phyloP scores from a whole-genome alignment of 1,140 invertebrate genomes.

The Homarus americanus region DNA sequence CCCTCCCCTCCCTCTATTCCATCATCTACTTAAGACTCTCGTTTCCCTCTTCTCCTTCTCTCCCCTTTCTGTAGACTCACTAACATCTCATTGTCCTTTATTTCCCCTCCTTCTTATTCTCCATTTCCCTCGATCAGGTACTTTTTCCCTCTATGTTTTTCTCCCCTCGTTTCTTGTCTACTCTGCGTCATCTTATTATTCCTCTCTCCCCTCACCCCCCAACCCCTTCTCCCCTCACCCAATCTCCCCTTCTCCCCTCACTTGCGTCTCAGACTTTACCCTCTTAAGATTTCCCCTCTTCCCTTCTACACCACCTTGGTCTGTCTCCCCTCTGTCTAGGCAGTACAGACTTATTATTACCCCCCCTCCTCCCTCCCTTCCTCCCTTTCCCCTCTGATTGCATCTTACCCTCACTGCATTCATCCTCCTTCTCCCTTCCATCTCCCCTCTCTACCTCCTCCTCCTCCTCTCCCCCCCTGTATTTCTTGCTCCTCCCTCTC shows the following conservation, averaged over 20 bases:
- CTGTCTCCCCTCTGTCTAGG: neutral
- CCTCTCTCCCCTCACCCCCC: neutral
- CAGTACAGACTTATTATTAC: no score
- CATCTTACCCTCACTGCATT: neutral
- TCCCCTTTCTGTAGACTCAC: no score
- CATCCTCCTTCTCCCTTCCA: neutral
- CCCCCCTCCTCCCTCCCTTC: neutral
- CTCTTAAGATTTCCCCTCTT: no score
- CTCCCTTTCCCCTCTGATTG: neutral
- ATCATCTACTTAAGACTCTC: neutral
- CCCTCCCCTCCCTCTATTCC: neutral
- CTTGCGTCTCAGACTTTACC: neutral
- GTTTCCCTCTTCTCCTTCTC: neutral
- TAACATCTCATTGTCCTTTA: no score
- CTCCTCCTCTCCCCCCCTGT: neutral
- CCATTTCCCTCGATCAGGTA: no score
- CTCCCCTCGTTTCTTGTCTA: no score
- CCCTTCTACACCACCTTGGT: neutral
- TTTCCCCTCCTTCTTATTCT: no score
- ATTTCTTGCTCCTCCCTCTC: neutral
- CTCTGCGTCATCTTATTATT: no score
- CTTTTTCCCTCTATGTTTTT: no score
- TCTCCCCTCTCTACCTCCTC: neutral
- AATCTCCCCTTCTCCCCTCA: neutral
- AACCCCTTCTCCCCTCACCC: neutral